Evolutionary conservation across 2,797 vertebrate genomes (phyloP).

Genomic region (Podarcis siculus): DNA sequence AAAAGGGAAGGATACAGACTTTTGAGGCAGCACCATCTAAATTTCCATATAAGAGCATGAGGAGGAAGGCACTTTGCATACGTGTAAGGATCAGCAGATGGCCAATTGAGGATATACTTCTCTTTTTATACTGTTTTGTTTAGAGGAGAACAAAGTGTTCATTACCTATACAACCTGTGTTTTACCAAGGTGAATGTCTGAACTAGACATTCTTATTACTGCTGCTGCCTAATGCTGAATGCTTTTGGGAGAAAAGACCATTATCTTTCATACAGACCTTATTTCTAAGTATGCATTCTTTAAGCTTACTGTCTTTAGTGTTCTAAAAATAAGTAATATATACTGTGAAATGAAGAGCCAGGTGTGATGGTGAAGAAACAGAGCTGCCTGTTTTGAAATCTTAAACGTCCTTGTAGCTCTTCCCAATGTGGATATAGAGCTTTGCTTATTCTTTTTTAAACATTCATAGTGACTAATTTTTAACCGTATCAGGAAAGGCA

Average conservation of each 20-base stretch:
- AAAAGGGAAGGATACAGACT: conserved; percentile 13
- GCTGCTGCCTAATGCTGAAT: background rate
- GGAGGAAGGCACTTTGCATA: conserved; percentile 62
- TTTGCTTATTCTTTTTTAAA: background rate
- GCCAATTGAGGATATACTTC: background rate
- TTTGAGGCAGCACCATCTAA: conserved; percentile 49
- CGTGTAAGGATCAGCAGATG: conserved; percentile 39
- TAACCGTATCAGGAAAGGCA: conserved; percentile 70
- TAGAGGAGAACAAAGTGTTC: conserved; percentile 24
- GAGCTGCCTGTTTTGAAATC: background rate
- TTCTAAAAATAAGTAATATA: conserved; percentile 2
- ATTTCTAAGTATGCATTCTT: background rate
- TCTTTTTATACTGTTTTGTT: conserved; percentile 44
- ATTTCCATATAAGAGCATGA: conserved; percentile 69
- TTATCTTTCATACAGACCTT: background rate
- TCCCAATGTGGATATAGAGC: conserved; percentile 56
- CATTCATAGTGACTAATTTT: conserved; percentile 59
- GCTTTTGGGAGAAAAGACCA: background rate
- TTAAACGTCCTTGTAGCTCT: conserved; percentile 23
- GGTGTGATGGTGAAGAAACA: background rate
- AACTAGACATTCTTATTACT: background rate
- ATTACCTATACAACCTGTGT: conserved; percentile 29
- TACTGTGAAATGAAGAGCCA: conserved; percentile 13
- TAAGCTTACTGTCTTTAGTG: conserved; percentile 4
- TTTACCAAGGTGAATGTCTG: background rate